Base-by-base conservation (phyloP, 2,888 invertebrate species). In the Druceiella hillmani region DNA sequence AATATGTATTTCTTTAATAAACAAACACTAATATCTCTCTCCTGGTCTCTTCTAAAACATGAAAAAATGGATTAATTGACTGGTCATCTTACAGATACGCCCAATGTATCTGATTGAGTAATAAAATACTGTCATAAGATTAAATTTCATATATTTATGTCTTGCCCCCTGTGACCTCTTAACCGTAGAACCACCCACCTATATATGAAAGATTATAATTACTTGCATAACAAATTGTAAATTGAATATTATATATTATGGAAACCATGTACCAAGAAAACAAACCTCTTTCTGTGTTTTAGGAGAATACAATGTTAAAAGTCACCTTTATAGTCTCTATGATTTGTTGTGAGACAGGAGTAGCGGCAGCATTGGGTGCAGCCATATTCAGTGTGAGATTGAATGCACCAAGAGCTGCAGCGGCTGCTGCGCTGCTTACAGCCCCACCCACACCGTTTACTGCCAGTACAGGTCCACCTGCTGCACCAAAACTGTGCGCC, bases 241-340 rank as follows among this genome's bases (percentile, higher is more conserved):
- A 7, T 6, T 7, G 9, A 9, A 20, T 20, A 20, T 20, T 20
- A 7, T 20, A 20, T n/a, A n/a, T n/a, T n/a, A n/a, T n/a, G n/a
- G n/a, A n/a, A n/a, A n/a, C n/a, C n/a, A n/a, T n/a, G n/a, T n/a
- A n/a, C n/a, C n/a, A n/a, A n/a, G n/a, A n/a, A n/a, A n/a, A n/a
- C n/a, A n/a, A n/a, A n/a, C n/a, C n/a, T n/a, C n/a, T n/a, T n/a
- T n/a, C n/a, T n/a, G n/a, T n/a, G n/a, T n/a, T n/a, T n/a, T n/a
- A 6, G 6, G n/a, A 20, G n/a, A 20, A n/a, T n/a, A 20, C 6
- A 20, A n/a, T 20, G 22, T n/a, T 13, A 29, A 13, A 31, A 24
- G 16, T 17, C 52, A 87, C 81, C 77, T 88, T 88, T 60, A 93
- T 87, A 59, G 87, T 88, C 62, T 93, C 93, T 52, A 93, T 74